Percentiles rank a stretch among this genome's conserved stretches.
These are phyloP conservation scores for Drosophila santomea DNA, from an alignment of 1,140 invertebrate genomes.

Conservation along the genomic window DNA sequence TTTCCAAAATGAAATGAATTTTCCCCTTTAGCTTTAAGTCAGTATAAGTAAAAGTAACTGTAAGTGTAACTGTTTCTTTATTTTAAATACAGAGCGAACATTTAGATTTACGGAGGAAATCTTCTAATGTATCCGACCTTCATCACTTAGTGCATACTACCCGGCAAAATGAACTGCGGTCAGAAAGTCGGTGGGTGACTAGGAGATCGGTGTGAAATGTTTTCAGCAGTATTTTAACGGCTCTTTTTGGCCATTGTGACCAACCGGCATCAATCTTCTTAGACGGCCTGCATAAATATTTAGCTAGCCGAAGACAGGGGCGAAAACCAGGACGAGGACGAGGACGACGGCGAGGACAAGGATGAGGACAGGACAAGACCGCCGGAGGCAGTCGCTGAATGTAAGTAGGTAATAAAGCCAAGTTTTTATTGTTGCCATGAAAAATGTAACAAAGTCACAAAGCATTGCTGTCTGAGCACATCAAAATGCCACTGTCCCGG, in stretches of 20 bases:
- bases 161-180: conserved; percentile 30
- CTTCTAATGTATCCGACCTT: conserved; percentile 3
- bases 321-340: not conserved
- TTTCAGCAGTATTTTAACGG: conserved; percentile 52
- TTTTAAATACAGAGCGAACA: too few relatives aligned
- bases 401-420: conserved; percentile 78
- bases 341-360: not conserved
- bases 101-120: not conserved
- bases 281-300: conserved; percentile 74
- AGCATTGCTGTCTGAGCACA: conserved; percentile 71
- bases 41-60: not conserved
- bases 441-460: conserved; percentile 82
- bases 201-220: conserved; percentile 57
- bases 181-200: conserved; percentile 35
- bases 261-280: conserved; percentile 75
- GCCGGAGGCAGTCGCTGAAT: conserved; percentile 47
- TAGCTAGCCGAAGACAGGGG: conserved; percentile 50
- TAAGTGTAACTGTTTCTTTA: too few relatives aligned
- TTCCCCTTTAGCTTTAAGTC: not conserved
- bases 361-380: not conserved
- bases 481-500: conserved; percentile 51
- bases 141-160: conserved; percentile 9
- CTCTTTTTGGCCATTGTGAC: conserved; percentile 46
- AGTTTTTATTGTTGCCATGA: conserved; percentile 78
- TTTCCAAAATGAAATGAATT: not conserved